Evolutionary conservation across 2,797 vertebrate species (phyloP).

Genomic region (Avahi laniger): DNA sequence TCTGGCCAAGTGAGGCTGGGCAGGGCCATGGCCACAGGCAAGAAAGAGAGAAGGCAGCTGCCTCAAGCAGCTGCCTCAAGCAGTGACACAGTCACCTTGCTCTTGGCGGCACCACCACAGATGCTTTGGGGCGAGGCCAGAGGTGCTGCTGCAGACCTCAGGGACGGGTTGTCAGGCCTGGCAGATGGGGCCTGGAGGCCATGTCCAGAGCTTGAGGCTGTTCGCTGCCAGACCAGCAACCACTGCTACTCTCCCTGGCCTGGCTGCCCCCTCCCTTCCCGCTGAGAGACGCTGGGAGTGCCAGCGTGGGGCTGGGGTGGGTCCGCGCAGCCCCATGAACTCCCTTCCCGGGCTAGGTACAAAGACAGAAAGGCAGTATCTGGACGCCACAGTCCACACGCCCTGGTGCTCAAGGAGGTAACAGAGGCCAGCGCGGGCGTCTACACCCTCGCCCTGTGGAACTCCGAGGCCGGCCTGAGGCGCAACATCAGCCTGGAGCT

Average conservation of each 20-base stretch:
- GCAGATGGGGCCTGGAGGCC: not conserved
- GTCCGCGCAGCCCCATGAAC: constrained; percentile 46
- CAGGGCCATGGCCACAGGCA: not conserved
- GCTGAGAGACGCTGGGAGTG: too few species aligned
- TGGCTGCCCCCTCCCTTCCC: not conserved
- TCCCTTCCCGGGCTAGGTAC: constrained; percentile 87
- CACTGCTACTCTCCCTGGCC: not conserved
- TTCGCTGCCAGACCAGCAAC: too few species aligned
- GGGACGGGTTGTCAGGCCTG: not conserved
- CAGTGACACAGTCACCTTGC: not conserved
- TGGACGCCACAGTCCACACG: constrained; percentile 89
- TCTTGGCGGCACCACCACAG: not conserved
- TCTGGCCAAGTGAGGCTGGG: not conserved
- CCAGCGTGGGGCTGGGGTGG: not conserved
- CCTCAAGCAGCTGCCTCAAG: not conserved
- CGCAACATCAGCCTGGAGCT: constrained; percentile 89
- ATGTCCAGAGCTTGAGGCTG: not conserved
- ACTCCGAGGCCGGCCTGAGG: constrained; percentile 88
- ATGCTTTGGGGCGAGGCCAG: not conserved
- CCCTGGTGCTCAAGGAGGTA: constrained; percentile 94
- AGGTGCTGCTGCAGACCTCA: not conserved
- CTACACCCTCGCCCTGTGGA: constrained; percentile 91
- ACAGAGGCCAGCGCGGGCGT: constrained; percentile 90
- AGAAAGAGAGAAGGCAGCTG: not conserved
- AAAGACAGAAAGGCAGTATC: constrained; percentile 92